phyloP scores from a whole-genome alignment of 2,797 vertebrate genomes.

The Peromyscus melanophrys region DNA sequence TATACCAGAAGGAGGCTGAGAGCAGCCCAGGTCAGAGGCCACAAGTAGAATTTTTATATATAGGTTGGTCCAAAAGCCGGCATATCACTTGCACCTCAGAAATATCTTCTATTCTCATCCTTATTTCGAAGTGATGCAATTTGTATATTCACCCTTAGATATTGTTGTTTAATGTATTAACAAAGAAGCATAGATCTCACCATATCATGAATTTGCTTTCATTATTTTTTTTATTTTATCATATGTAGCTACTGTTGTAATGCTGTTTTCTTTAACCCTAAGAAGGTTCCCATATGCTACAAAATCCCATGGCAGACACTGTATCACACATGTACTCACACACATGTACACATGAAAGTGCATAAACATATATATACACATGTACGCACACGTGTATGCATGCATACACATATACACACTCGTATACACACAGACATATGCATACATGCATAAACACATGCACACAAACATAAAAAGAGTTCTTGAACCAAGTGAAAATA shows the following conservation, averaged over 20 bases:
- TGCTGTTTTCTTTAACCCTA: constrained; percentile 29
- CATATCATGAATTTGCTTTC: constrained; percentile 1
- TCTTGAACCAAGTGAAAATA: background rate
- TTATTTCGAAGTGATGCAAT: constrained; percentile 31
- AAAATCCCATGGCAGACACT: background rate
- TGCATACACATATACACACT: background rate
- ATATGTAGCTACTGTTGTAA: constrained; percentile 18
- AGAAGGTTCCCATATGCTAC: background rate
- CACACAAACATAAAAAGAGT: background rate
- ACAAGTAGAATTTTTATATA: background rate
- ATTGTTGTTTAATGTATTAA: background rate
- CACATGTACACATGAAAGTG: background rate
- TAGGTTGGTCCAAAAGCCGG: background rate
- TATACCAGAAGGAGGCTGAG: background rate
- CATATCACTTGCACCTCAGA: background rate
- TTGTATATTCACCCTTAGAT: background rate
- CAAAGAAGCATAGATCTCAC: background rate
- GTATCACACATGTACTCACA: background rate
- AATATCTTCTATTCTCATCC: background rate
- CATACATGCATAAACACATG: background rate
- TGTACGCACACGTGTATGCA: background rate
- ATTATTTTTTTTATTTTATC: constrained; percentile 38
- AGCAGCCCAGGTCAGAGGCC: background rate
- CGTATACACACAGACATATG: background rate
- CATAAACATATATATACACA: background rate